Conservation (phyloP, 2,888 invertebrate species). For the Meiosimyza decipiens region DNA sequence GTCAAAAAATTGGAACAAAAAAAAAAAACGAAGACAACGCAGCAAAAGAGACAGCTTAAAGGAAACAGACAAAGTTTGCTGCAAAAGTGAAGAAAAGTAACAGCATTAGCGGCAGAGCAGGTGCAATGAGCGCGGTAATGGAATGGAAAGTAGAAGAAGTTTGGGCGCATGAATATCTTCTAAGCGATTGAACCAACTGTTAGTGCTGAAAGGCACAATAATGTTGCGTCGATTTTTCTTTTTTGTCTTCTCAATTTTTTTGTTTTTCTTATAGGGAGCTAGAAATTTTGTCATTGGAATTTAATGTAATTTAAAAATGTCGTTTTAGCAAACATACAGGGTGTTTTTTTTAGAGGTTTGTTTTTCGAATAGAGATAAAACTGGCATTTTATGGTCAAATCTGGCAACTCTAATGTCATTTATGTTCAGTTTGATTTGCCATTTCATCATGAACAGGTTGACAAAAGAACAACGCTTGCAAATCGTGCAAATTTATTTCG, state of each 20-base stretch:
- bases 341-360: too few relatives aligned
- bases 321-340: not conserved
- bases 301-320: slow-evolving; percentile 14
- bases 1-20: slow-evolving; percentile 20
- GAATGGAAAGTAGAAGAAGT: slow-evolving; percentile 17
- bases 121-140: slow-evolving; percentile 11
- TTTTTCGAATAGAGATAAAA: too few relatives aligned
- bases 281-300: not conserved
- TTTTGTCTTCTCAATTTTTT: not conserved
- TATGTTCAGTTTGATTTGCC: too few relatives aligned
- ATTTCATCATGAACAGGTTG: too few relatives aligned
- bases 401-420: too few relatives aligned
- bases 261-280: too few relatives aligned
- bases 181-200: not conserved
- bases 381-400: too few relatives aligned
- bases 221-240: slow-evolving; percentile 2
- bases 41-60: not conserved
- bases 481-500: too few relatives aligned
- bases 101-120: slow-evolving; percentile 1
- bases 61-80: slow-evolving; percentile 3
- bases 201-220: not conserved
- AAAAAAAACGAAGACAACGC: slow-evolving; percentile 9
- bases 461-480: too few relatives aligned
- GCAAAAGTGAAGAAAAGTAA: slow-evolving; percentile 7
- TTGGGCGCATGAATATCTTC: not conserved